Base-by-base conservation (phyloP, 2,113 vertebrate genomes). In the Trichechus manatus region DNA sequence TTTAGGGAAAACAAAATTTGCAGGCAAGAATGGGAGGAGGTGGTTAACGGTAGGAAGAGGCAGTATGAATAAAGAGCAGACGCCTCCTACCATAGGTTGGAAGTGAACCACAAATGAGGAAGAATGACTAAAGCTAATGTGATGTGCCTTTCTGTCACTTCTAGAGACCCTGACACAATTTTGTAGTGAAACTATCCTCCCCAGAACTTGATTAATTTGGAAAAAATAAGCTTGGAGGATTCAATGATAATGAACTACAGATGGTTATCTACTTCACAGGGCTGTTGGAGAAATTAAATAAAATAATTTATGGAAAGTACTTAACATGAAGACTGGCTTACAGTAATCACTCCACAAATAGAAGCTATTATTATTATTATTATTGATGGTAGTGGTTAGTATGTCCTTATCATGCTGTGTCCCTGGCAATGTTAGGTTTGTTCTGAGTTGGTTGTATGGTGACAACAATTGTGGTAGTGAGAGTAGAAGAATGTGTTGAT, bases 191-290 rank as follows among this genome's bases (percentile, higher is more conserved):
- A 93, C 0, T 42, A 74, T 85, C 39, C 17, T 93, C 31, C 10
- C 44, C 53, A 86, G 36, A 95, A 94, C 23, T 91, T 81, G 50
- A 94, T 20, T 93, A 66, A 95, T 50, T 96, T 90, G 74, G 61
- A 88, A 94, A 86, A 27, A 82, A 94, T 74, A 31, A 59, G 85
- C 59, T 92, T 78, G 25, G 87, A 90, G 33, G 17, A 92, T 80
- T 89, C 80, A 92, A 42, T 63, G 11, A 4, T 72, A 92, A 96
- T 94, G 64, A 94, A 92, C 33, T 70, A 90, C 36, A 87, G 9
- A 78, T 20, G 19, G 47, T 3, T 78, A 85, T 31, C 25, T 89
- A 89, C 42, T 9, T 80, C 42, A 83, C 36, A 92, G 19, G 7
- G 53, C 39, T 85, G 14, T 25, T 93, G 50, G 68, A 17, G 9